Percentiles rank a stretch among this genome's conserved stretches.
These are phyloP conservation scores for Villa cingulata DNA, from an alignment of 2,888 invertebrate species.

Conservation along the genomic window DNA sequence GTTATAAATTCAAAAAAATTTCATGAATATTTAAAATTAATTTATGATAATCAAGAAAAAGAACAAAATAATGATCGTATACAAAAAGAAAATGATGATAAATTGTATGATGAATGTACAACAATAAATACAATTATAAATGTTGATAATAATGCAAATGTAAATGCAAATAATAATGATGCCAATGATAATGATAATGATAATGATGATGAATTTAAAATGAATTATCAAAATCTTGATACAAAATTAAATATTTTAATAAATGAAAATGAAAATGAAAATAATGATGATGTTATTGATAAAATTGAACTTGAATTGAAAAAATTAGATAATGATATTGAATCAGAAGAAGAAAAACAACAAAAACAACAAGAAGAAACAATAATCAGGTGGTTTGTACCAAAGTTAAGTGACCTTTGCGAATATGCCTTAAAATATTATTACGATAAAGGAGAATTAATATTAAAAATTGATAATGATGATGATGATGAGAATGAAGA, in stretches of 20 bases:
- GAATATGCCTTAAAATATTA: conserved; percentile 37
- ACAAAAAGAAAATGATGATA: not conserved
- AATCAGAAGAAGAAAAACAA: not conserved
- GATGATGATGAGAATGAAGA: conserved; percentile 19
- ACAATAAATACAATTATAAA: not conserved
- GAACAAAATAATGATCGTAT: no score
- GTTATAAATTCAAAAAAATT: conserved; percentile 7
- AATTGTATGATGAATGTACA: no score
- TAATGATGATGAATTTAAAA: no score
- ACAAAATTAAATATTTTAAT: no score
- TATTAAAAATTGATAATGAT: conserved; percentile 5
- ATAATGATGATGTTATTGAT: not conserved
- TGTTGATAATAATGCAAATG: no score
- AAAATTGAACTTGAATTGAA: not conserved
- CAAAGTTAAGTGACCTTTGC: conserved; percentile 38
- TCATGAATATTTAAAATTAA: not conserved
- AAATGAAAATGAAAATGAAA: no score
- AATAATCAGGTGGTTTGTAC: conserved; percentile 16
- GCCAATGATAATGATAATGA: not conserved
- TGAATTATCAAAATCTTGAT: no score
- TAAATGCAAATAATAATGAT: no score
- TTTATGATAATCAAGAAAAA: not conserved
- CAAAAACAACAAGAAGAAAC: not conserved
- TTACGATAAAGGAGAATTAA: conserved; percentile 18
- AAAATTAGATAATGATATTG: not conserved